Conservation (phyloP, 2,113 vertebrate genomes). For the Ochotona princeps region DNA sequence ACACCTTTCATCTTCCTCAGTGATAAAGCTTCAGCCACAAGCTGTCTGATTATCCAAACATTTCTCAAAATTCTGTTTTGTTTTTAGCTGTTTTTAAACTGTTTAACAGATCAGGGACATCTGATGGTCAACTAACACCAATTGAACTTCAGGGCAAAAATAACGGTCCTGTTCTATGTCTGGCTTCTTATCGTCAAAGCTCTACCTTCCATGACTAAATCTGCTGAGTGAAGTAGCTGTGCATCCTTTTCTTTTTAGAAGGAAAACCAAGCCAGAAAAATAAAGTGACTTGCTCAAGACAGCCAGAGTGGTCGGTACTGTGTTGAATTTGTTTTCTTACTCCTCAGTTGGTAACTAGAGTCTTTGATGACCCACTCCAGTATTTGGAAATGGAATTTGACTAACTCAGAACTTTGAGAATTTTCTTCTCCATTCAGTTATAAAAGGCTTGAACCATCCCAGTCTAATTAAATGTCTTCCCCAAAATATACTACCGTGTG, state of each 20-base stretch:
- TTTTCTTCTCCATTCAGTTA: neutral
- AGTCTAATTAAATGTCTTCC: neutral
- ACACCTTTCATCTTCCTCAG: neutral
- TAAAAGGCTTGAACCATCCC: neutral
- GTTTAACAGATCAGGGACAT: neutral
- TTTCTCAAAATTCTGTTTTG: neutral
- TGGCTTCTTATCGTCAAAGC: slow-evolving; percentile 13
- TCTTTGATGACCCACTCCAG: neutral
- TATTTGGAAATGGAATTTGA: neutral
- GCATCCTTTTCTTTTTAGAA: neutral
- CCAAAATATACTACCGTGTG: neutral
- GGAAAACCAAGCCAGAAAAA: neutral
- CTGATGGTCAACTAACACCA: neutral
- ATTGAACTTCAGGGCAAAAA: neutral
- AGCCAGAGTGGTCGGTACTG: neutral
- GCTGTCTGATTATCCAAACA: neutral
- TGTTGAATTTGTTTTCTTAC: neutral
- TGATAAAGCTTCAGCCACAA: neutral
- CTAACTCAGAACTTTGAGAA: neutral
- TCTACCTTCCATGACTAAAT: neutral
- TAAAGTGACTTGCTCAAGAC: neutral
- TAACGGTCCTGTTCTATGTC: neutral
- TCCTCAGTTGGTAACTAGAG: neutral
- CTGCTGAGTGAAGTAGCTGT: neutral
- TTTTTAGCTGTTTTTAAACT: neutral